Percentiles rank a stretch among this genome's conserved stretches.
These are phyloP conservation scores for Parnassius mnemosyne DNA, from an alignment of 2,888 invertebrate genomes.

Conservation along the genomic window DNA sequence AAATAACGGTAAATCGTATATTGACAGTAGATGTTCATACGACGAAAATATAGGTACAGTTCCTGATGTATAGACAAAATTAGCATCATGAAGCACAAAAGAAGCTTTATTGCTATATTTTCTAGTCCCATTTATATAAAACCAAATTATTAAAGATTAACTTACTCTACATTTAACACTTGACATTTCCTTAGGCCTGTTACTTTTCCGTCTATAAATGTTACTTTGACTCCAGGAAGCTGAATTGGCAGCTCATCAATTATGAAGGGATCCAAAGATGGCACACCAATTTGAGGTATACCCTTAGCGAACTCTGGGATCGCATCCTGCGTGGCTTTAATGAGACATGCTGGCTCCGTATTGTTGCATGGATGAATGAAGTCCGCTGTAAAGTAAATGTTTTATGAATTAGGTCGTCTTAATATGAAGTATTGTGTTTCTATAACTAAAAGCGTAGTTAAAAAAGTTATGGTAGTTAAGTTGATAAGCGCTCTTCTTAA, in stretches of 20 bases:
- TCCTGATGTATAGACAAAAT: too few relatives aligned
- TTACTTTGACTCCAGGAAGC: slow-evolving; percentile 71
- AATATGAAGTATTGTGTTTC: too few relatives aligned
- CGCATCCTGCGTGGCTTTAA: slow-evolving; percentile 66
- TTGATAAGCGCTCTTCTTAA: too few relatives aligned
- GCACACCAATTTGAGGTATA: slow-evolving; percentile 63
- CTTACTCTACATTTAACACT: slow-evolving; percentile 73
- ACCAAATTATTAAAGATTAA: slow-evolving; percentile 28
- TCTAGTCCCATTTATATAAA: too few relatives aligned
- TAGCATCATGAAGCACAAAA: too few relatives aligned
- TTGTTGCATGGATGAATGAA: slow-evolving; percentile 71
- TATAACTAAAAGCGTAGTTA: too few relatives aligned
- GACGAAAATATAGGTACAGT: too few relatives aligned
- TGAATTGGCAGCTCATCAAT: slow-evolving; percentile 71
- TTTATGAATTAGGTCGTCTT: too few relatives aligned
- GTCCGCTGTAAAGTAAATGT: slow-evolving; percentile 49
- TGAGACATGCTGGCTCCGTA: slow-evolving; percentile 62
- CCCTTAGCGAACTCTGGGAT: slow-evolving; percentile 70
- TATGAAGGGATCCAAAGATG: slow-evolving; percentile 65
- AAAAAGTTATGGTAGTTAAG: too few relatives aligned
- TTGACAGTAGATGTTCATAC: too few relatives aligned
- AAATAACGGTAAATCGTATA: too few relatives aligned
- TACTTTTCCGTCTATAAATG: slow-evolving; percentile 66
- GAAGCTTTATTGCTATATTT: too few relatives aligned
- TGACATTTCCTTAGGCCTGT: slow-evolving; percentile 69